Base-by-base conservation (phyloP, 1,140 invertebrate species). In the Babylonia areolata region DNA sequence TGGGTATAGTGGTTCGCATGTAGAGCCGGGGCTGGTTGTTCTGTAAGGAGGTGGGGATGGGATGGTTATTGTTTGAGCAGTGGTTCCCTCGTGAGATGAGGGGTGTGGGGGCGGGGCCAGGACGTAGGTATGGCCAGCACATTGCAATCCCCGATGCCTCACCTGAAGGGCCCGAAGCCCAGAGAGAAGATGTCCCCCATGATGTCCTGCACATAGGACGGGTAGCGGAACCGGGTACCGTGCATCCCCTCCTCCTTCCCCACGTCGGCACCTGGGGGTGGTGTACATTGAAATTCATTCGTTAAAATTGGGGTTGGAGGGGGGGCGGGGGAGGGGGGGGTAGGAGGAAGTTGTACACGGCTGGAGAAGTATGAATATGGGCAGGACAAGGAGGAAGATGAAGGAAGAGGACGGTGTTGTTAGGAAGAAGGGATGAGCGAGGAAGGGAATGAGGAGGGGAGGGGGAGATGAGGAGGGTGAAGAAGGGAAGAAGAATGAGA, bases 161-260 rank as follows among this genome's bases (percentile, higher is more conserved):
- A 94, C 94, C 94, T 93, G 91, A 97, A 96, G 3, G 96, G 96
- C n/a, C 96, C 96, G 92, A 97, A 97, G 28, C 96, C 96, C 58
- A 96, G 91, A 2, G 96, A 96, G 92, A 96, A 96, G 81, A 96
- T 96, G 88, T 97, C 96, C 92, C 96, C 96, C 96, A 97, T 97
- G 82, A 96, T 96, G 89, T 96, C 95, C 92, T 97, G 96, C 35
- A 97, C 96, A 90, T 97, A 96, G 54, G 96, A 96, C 31, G 96
- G 96, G 92, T 96, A 97, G 40, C 95, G 93, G 90, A 96, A 97
- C 46, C 92, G 93, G 64, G 94, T 94, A 6, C 94, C 93, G 35
- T 92, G 78, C 31, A 92, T 84, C 35, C 94, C 94, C 77, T 93
- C 91, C 42, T 90, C 89, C 64, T 91, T 89, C 9, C 90, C 90